Evolutionary conservation across 2,797 vertebrate species (phyloP).

Genomic region (Pangasius sanitwongsei): DNA sequence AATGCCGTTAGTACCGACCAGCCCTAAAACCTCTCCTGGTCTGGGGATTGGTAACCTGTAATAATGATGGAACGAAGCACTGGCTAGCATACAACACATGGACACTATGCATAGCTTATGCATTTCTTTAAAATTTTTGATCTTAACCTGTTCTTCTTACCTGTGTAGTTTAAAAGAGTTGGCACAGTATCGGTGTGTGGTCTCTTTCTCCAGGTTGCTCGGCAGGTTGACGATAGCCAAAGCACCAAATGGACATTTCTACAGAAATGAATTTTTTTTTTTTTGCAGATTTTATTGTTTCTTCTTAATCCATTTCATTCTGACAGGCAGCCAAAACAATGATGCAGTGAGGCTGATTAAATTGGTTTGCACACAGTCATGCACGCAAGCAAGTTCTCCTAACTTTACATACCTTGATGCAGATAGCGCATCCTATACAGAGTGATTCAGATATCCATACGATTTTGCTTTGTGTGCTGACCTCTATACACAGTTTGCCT

Average conservation of each 20-base stretch:
- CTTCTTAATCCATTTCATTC: not conserved
- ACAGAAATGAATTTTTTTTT: conserved; percentile 28
- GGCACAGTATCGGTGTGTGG: conserved; percentile 97
- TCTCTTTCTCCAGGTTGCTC: conserved; percentile 97
- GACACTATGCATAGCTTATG: not conserved
- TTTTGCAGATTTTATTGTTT: not conserved
- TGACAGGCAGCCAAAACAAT: not conserved
- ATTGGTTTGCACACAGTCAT: too few relatives aligned
- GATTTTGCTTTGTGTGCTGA: conserved; percentile 90
- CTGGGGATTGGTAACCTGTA: conserved; percentile 86
- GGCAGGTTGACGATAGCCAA: conserved; percentile 99
- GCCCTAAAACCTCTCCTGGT: conserved; percentile 93
- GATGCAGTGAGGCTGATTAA: not conserved
- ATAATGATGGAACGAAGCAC: not conserved
- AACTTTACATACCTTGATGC: conserved; percentile 85
- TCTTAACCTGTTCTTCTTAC: conserved; percentile 65
- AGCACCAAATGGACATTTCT: conserved; percentile 98
- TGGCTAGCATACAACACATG: not conserved
- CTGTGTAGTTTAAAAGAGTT: conserved; percentile 99
- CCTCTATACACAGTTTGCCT: conserved; percentile 98
- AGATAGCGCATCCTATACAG: conserved; percentile 98
- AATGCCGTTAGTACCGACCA: conserved; percentile 98
- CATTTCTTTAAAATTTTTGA: not conserved
- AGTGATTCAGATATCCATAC: conserved; percentile 97
- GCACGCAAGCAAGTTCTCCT: not conserved